Base-by-base conservation (phyloP, 2,113 vertebrate genomes). In the Trogon surrucura region DNA sequence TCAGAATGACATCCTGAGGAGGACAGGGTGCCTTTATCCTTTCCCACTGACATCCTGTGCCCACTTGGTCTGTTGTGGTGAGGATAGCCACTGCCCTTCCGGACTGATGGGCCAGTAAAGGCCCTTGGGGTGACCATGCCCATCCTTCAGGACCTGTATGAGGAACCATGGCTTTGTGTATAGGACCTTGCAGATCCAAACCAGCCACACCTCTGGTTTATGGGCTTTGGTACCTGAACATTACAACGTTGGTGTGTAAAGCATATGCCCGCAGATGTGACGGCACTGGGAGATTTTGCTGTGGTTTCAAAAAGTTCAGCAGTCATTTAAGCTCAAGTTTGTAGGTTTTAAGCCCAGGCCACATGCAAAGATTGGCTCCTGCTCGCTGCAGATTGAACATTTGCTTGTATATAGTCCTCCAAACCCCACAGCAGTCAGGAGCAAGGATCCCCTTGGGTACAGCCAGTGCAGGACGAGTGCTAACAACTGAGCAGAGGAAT, bases 261-360 rank as follows among this genome's bases (percentile, higher is more conserved):
- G 56, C 9, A 62, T 19, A 36, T 45, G 7, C 47, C 11, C 6
- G 21, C 0, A 1, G 47, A 45, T 71, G 1, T 5, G 50, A 60
- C 0, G 0, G 6, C 0, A 0, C 1, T 51, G 45, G 27, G 34
- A 73, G 17, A 5, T 77, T 77, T 60, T 85, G 7, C 3, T 17
- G 9, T 2, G 2, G 1, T 44, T 89, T 77, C 6, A 18, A 23
- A 16, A 88, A 16, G 20, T 13, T 44, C 16, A 48, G 41, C 32
- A 17, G 4, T 44, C 6, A 13, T 69, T 38, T 34, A 51, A 61
- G 45, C 16, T 51, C 32, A 61, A 18, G 10, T 73, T 16, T 73
- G 41, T 16, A 57, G 36, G 20, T 23, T 80, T 83, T 34, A 64
- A 72, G 23, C 60, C 25, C 80, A 85, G 22, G 7, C 8, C 5